These are phyloP conservation scores for Silurus aristotelis DNA, from an alignment of 2,797 vertebrate species.

Conservation along the genomic window DNA sequence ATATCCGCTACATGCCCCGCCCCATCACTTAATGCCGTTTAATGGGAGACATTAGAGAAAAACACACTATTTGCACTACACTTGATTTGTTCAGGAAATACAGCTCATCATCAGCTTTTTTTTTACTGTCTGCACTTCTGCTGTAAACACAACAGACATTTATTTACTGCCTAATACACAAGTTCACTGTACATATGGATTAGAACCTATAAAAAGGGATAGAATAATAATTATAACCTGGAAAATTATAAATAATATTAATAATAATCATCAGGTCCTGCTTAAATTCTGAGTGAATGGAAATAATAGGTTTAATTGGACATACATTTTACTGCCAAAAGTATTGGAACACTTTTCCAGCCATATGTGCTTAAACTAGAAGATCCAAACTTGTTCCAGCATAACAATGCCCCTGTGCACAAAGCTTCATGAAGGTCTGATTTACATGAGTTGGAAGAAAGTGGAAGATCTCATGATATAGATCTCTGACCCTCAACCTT, in stretches of 20 bases:
- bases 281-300: background rate
- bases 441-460: too few relatives aligned
- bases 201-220: background rate
- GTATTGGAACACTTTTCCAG: too few relatives aligned
- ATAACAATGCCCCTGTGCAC: too few relatives aligned
- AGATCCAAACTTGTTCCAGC: too few relatives aligned
- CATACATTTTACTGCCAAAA: too few relatives aligned
- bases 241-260: background rate
- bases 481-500: too few relatives aligned
- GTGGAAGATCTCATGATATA: too few relatives aligned
- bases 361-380: too few relatives aligned
- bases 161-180: constrained; percentile 6
- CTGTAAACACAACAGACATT: background rate
- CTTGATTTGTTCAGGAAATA: background rate
- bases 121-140: background rate
- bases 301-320: too few relatives aligned
- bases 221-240: background rate
- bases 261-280: background rate
- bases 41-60: background rate
- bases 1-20: background rate
- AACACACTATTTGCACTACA: background rate
- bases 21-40: background rate
- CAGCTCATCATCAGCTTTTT: background rate
- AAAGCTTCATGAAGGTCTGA: too few relatives aligned
- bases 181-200: background rate